phyloP scores from a whole-genome alignment of 1,140 invertebrate species.

The Sesamia nonagrioides region DNA sequence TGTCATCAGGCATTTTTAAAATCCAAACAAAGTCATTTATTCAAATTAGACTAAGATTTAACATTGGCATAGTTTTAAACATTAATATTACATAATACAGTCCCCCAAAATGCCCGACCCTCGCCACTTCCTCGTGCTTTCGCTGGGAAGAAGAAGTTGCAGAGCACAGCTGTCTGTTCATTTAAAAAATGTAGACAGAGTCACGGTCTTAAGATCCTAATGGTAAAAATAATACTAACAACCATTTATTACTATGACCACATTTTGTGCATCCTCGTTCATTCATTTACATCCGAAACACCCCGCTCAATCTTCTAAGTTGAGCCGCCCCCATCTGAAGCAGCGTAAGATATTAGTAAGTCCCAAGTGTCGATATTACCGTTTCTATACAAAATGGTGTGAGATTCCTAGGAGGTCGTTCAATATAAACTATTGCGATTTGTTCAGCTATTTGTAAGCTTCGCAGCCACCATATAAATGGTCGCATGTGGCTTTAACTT shows the following conservation, averaged over 20 bases:
- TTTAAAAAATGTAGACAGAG: no score
- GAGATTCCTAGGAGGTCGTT: slow-evolving; percentile 45
- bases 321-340: slow-evolving; percentile 51
- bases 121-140: no score
- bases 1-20: neutral
- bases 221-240: neutral
- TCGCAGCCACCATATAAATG: slow-evolving; percentile 39
- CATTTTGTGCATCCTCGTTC: no score
- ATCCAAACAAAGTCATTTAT: no score
- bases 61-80: no score
- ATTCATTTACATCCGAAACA: neutral
- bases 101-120: no score
- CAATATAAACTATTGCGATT: slow-evolving; percentile 50
- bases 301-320: slow-evolving; percentile 42
- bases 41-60: no score
- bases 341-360: slow-evolving; percentile 68
- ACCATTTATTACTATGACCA: no score
- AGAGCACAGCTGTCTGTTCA: no score
- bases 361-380: slow-evolving; percentile 66
- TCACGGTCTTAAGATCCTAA: no score
- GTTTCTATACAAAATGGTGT: slow-evolving; percentile 71
- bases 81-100: no score
- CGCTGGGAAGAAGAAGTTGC: no score
- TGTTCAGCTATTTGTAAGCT: slow-evolving; percentile 49
- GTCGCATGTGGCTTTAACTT: neutral